Conservation (phyloP, 2,888 invertebrate species). For the Melanchra persicariae region DNA sequence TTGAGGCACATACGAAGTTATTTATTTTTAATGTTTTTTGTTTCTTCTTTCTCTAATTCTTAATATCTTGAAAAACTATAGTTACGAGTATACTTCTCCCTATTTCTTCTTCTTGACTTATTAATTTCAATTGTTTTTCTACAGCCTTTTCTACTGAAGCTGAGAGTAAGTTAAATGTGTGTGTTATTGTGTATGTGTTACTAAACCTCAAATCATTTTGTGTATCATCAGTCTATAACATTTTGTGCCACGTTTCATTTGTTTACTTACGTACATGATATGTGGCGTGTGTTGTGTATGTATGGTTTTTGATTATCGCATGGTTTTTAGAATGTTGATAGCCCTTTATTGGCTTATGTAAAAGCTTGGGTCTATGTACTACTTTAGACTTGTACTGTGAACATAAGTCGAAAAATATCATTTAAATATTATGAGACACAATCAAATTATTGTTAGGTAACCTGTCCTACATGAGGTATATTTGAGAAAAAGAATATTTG, state of each 20-base stretch:
- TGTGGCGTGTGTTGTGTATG: neutral
- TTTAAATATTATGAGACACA: neutral
- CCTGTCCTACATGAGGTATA: neutral
- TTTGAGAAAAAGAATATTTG: neutral
- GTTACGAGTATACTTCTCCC: too few species aligned
- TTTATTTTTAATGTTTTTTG: too few species aligned
- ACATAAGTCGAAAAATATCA: neutral
- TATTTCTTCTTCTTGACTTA: neutral
- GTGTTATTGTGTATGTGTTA: conserved; percentile 31
- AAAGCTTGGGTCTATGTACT: neutral
- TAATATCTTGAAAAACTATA: neutral
- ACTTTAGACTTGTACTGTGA: neutral
- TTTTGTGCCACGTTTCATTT: neutral
- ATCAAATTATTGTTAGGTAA: neutral
- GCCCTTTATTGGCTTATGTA: neutral
- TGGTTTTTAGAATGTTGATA: neutral
- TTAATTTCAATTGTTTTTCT: conserved; percentile 29
- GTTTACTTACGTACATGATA: neutral
- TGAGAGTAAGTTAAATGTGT: conserved; percentile 49
- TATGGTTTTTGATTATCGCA: neutral
- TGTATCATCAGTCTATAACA: conserved; percentile 37
- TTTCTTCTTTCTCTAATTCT: too few species aligned
- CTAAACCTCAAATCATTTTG: conserved; percentile 33
- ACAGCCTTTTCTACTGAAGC: conserved; percentile 37
- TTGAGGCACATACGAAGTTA: too few species aligned